These are phyloP conservation scores for Magallana nippona DNA, from an alignment of 2,888 invertebrate genomes.

Conservation along the genomic window DNA sequence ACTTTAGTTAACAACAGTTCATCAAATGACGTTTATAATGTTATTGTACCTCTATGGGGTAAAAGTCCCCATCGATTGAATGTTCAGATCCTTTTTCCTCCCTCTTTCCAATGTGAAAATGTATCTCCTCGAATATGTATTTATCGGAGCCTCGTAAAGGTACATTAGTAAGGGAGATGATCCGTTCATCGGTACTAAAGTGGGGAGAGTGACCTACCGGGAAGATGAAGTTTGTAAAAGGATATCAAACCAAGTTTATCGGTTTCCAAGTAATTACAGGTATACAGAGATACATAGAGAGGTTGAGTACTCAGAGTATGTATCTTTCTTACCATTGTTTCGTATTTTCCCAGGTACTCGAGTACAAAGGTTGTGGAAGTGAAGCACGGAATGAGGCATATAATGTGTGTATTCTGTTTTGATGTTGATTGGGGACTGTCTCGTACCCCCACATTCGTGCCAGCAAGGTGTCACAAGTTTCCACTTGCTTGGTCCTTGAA, in stretches of 20 bases:
- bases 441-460: not conserved
- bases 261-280: too few relatives aligned
- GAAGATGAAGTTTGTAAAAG: too few relatives aligned
- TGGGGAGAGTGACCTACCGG: constrained; percentile 12
- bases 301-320: too few relatives aligned
- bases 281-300: too few relatives aligned
- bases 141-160: not conserved
- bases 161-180: not conserved
- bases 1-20: too few relatives aligned
- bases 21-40: not conserved
- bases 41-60: constrained; percentile 5
- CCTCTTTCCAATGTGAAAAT: not conserved
- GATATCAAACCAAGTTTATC: too few relatives aligned
- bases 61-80: constrained; percentile 19
- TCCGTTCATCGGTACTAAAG: constrained; percentile 2
- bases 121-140: constrained; percentile 14
- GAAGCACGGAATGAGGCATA: not conserved
- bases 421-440: not conserved
- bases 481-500: not conserved
- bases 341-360: constrained; percentile 13
- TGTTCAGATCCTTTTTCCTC: constrained; percentile 1
- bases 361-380: constrained; percentile 13
- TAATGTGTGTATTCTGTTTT: not conserved
- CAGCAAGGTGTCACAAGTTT: constrained; percentile 3
- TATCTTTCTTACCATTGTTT: constrained; percentile 7